A percentile compares a stretch with the other conserved stretches of the same genome.
Evolutionary conservation across 2,113 vertebrate genomes (phyloP).

Genomic region (Agapornis roseicollis): DNA sequence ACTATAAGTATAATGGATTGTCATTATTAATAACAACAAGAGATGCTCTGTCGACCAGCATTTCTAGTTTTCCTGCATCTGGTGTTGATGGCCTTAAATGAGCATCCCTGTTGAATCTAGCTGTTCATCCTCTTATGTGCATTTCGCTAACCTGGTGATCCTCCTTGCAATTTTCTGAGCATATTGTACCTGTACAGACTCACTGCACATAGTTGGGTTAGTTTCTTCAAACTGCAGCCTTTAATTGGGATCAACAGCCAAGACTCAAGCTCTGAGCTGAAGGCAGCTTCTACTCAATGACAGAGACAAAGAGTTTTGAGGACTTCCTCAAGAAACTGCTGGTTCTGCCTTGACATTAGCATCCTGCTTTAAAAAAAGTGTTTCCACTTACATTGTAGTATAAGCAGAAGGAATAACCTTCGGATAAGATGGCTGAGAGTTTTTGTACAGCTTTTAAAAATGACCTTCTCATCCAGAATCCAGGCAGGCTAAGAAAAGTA

Average conservation of each 20-base stretch:
- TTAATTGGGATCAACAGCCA: background rate
- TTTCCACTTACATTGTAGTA: background rate
- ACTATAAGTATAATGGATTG: background rate
- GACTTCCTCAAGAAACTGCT: background rate
- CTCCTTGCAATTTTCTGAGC: background rate
- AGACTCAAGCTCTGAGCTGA: background rate
- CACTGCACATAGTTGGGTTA: background rate
- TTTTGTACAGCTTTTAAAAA: background rate
- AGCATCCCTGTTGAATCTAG: background rate
- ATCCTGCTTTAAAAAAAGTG: slow-evolving; percentile 19
- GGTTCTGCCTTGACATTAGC: slow-evolving; percentile 16
- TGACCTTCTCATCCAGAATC: background rate
- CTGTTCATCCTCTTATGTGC: background rate
- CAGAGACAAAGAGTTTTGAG: background rate
- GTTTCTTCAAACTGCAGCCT: background rate
- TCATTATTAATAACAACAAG: background rate
- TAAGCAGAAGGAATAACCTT: background rate
- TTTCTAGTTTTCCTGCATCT: background rate
- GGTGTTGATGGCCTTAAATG: background rate
- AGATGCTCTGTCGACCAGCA: background rate
- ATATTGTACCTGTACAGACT: background rate
- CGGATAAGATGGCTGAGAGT: background rate
- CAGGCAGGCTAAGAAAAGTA: background rate
- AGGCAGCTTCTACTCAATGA: background rate
- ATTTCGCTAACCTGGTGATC: background rate